These are phyloP conservation scores for Eupithecia exiguata DNA, from an alignment of 2,888 invertebrate genomes.

Conservation along the genomic window DNA sequence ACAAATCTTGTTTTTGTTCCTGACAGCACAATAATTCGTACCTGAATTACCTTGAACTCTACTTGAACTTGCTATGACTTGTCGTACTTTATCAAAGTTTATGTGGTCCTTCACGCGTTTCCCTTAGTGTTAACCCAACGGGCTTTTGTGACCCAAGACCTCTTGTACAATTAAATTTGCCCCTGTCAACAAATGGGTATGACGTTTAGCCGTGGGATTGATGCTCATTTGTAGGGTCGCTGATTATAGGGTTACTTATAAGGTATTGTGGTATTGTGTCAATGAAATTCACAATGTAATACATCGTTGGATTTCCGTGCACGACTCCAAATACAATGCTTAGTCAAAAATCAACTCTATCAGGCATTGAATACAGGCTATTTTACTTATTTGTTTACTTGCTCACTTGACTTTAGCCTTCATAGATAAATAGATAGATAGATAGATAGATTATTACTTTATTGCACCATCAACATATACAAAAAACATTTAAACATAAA, in stretches of 20 bases:
- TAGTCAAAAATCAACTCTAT: background rate
- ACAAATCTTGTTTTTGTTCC: background rate
- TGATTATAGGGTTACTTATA: conserved; percentile 10
- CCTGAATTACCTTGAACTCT: background rate
- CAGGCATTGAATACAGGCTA: background rate
- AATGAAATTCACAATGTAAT: background rate
- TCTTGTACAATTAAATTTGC: conserved; percentile 51
- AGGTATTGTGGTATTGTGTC: background rate
- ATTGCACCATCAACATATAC: too few species aligned
- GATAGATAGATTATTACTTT: too few species aligned
- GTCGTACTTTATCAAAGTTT: conserved; percentile 25
- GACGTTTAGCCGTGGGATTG: conserved; percentile 48
- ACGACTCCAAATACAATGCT: background rate
- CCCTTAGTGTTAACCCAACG: conserved; percentile 28
- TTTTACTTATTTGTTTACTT: too few species aligned
- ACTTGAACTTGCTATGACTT: conserved; percentile 12
- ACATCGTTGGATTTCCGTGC: background rate
- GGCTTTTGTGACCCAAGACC: conserved; percentile 36
- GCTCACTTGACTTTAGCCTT: too few species aligned
- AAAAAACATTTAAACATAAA: too few species aligned
- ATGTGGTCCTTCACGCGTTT: conserved; percentile 26
- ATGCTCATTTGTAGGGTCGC: conserved; percentile 35
- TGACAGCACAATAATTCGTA: background rate
- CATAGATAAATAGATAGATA: too few species aligned
- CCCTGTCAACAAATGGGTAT: conserved; percentile 45